Evolutionary conservation across 2,888 invertebrate genomes (phyloP), one percentile per base, ranked within the genome.

Genomic region (Anthoptus insignis): DNA sequence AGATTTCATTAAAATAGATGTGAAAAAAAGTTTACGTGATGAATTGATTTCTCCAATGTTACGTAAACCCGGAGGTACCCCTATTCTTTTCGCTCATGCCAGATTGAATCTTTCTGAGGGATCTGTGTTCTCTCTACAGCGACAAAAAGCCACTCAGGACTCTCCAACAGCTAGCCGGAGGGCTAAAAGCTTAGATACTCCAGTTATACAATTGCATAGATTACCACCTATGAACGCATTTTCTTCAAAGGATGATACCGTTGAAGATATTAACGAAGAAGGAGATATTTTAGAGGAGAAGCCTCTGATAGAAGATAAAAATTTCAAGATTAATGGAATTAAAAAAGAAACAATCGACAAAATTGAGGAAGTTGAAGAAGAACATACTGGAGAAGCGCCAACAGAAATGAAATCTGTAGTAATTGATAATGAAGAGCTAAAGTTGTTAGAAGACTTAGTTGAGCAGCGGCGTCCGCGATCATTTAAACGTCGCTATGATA

Each of bases 201-300:
- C 97, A 1, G 96, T 97, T 21, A 97, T 98, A 77, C 96, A 97
- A 19, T 87, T 97, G 29, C 97, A 96, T 83, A 94, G 96, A 77
- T 86, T 98, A 45, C 97, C 97, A 14, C 96, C 97, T 7, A 95
- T 97, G 84, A 97, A 97, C 85, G 97, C 97, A 0, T 97, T 97
- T 82, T 98, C 97, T 1, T 97, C 97, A 22, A 97, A 97, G 87
- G 98, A 98, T 81, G 98, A 98, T 81, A 98, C 98, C 0, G 96
- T 98, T 0, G 97, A 96, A 73, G 95, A 96, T 75, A 94, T 95
- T 66, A 96, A 97, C 71, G 96, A 96, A 81, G 95, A 95, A 82
- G 94, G 94, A 0, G 94, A 94, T 75, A 91, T 95, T 69, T 84
- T 95, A 2, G 95, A 95, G 81, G 95, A 95, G 67, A 95, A 95